Evolutionary conservation across 2,888 invertebrate species (phyloP), one percentile per base, ranked within the genome.

Genomic region (Apocheima hispidaria): DNA sequence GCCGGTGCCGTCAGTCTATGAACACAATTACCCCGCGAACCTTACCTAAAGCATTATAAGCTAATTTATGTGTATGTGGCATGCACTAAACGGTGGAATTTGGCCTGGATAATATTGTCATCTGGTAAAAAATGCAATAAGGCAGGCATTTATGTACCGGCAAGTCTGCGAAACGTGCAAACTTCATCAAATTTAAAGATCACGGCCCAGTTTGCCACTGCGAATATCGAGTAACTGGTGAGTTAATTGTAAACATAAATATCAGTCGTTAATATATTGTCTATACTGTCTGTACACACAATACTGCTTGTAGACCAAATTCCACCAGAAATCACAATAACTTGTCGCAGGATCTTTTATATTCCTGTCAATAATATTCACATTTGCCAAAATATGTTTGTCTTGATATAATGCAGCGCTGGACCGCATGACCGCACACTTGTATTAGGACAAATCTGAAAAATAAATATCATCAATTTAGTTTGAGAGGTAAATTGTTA

Each of bases 371-470:
- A 87, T 84, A 87, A 82, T 88, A 87, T 86, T 91, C 89, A 90
- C 91, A 92, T 92, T 92, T 92, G 91, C 86, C 90, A 91, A 92
- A 91, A 91, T 91, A 92, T 92, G 92, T 91, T 90, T 90, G 90
- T 92, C 91, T 92, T 91, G 92, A 92, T 92, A 92, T 91, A 90
- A 77, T 83, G 86, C 90, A 84, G 84, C 77, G 73, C 72, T 72
- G 75, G 71, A 79, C 85, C 78, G 82, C 86, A 78, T 73, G 68
- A 74, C 79, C 74, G 71, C 73, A 72, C 77, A 65, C 55, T 75
- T 72, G 68, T 86, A 92, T 92, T 92, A 92, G 88, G 92, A 92
- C 84, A 92, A 86, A 87, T 92, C 92, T 92, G 88, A 65, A 91
- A 23, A 14, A 12, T 0, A 26, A 46, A 23, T 14, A 33, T 18